Conservation (phyloP, 1,140 invertebrate species). For the Leptinotarsa lineolata region DNA sequence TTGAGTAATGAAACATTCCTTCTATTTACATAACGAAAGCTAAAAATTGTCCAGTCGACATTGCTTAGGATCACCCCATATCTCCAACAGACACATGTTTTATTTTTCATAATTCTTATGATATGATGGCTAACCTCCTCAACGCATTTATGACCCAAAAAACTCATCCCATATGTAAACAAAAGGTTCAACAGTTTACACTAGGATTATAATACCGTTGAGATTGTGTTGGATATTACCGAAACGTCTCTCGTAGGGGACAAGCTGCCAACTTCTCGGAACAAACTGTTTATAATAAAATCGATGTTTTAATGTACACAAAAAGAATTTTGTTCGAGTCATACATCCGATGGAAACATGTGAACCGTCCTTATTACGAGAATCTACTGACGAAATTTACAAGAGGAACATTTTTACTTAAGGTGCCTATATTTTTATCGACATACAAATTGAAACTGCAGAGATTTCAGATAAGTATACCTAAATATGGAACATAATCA, state of each 20-base stretch:
- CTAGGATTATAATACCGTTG: background rate
- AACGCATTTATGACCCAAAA: constrained; percentile 3
- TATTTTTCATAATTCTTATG: background rate
- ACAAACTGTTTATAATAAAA: constrained; percentile 4
- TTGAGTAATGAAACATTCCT: no score
- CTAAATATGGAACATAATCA: no score
- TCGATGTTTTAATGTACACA: background rate
- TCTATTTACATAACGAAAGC: no score
- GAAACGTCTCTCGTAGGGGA: background rate
- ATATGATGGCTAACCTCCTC: background rate
- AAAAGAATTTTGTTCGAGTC: no score
- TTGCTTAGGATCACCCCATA: background rate
- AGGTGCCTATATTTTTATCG: no score
- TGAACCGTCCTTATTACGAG: no score
- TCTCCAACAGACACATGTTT: background rate
- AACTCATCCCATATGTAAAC: background rate
- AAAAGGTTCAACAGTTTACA: constrained; percentile 4
- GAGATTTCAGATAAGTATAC: no score
- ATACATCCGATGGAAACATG: no score
- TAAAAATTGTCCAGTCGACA: no score
- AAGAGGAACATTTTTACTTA: no score
- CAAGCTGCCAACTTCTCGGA: background rate
- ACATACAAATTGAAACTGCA: no score
- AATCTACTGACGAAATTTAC: no score
- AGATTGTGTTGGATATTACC: background rate